These are phyloP conservation scores for Scelioninae gen. 1 DNA, from an alignment of 2,888 invertebrate species.

Conservation along the genomic window DNA sequence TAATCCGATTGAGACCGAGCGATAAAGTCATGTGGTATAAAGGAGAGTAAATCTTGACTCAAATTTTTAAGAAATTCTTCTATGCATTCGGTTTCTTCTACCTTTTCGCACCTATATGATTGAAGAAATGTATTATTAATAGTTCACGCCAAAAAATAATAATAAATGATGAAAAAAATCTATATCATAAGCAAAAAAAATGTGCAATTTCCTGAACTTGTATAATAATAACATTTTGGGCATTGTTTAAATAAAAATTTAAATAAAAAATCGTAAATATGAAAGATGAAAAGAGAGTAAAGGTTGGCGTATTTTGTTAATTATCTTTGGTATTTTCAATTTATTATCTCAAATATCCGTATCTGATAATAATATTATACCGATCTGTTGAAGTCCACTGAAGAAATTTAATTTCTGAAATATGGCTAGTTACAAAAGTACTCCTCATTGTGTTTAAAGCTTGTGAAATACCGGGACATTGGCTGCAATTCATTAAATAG, in stretches of 20 bases:
- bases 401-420: conserved; percentile 8
- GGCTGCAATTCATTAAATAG: conserved; percentile 1
- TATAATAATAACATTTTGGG: too few relatives aligned
- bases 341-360: too few relatives aligned
- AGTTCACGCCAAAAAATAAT: background rate
- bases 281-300: too few relatives aligned
- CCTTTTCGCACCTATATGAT: conserved; percentile 14
- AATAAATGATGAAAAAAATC: too few relatives aligned
- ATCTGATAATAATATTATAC: conserved; percentile 1
- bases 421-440: conserved; percentile 1
- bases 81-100: conserved; percentile 1
- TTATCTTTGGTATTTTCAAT: too few relatives aligned
- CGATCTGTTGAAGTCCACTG: conserved; percentile 25
- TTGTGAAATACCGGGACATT: conserved; percentile 8
- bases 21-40: conserved; percentile 12
- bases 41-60: too few relatives aligned
- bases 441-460: conserved; percentile 1
- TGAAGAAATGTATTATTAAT: conserved; percentile 15
- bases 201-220: background rate
- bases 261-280: too few relatives aligned
- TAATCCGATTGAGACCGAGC: conserved; percentile 10
- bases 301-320: too few relatives aligned
- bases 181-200: background rate
- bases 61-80: too few relatives aligned
- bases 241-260: too few relatives aligned